These are phyloP conservation scores for Apomyelois bistriatella DNA, from an alignment of 2,888 invertebrate species.

Conservation along the genomic window DNA sequence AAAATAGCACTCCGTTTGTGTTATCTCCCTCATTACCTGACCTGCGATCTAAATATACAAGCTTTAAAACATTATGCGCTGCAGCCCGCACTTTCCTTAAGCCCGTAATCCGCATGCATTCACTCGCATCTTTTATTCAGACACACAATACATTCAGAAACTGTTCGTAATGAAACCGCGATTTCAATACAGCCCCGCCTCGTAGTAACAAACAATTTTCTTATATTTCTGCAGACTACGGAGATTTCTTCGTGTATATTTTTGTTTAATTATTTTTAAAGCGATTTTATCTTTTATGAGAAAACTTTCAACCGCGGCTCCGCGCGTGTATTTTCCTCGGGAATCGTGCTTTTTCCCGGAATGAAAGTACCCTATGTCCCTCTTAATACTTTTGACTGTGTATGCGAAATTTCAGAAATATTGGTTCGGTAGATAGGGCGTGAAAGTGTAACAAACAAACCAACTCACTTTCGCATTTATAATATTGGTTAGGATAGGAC, in stretches of 20 bases:
- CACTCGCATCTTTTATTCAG: slow-evolving; percentile 8
- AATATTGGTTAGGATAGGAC: too few relatives aligned
- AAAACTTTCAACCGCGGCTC: too few relatives aligned
- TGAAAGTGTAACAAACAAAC: too few relatives aligned
- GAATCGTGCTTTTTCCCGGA: too few relatives aligned
- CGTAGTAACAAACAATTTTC: not conserved
- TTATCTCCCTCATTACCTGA: not conserved
- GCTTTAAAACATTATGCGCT: slow-evolving; percentile 4
- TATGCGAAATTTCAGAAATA: too few relatives aligned
- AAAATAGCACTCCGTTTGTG: too few relatives aligned
- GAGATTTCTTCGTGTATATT: not conserved
- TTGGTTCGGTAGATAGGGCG: too few relatives aligned
- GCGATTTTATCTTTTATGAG: too few relatives aligned
- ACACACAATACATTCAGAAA: slow-evolving; percentile 7
- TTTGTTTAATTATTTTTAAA: not conserved
- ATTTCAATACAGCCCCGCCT: slow-evolving; percentile 1
- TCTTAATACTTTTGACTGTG: too few relatives aligned
- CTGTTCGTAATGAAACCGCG: slow-evolving; percentile 4
- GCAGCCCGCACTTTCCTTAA: slow-evolving; percentile 7
- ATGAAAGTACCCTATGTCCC: too few relatives aligned
- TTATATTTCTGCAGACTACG: not conserved
- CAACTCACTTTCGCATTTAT: too few relatives aligned
- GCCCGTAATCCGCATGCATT: slow-evolving; percentile 10
- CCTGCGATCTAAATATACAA: slow-evolving; percentile 1
- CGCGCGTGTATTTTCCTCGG: too few relatives aligned